Evolutionary conservation across 2,797 vertebrate species (phyloP), one percentile per base, ranked within the genome.

Genomic region (Delichon dasypus): DNA sequence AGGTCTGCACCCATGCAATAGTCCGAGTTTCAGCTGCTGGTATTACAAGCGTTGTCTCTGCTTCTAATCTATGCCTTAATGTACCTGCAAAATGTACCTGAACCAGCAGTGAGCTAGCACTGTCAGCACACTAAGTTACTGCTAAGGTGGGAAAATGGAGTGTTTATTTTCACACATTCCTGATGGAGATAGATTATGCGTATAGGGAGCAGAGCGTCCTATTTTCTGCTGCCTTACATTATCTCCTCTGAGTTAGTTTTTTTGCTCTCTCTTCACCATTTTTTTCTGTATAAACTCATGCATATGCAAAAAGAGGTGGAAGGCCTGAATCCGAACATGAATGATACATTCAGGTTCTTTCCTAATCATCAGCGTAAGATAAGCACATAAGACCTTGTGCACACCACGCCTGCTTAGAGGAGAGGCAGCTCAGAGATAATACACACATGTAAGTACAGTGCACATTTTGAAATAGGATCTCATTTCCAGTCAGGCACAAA

Each of bases 21-120:
- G 65, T 73, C 66, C 32, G 48, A 6, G 45, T 78, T 71, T 65
- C 44, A 82, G 47, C 19, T 85, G 22, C 38, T 79, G 29, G 19
- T 40, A 86, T 45, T 60, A 78, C 48, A 92, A 89, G 15, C 2
- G 1, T 27, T 85, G 87, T 57, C 27, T 60, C 45, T 51, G 75
- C 67, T 90, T 93, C 96, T 93, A 95, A 96, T 91, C 19, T 71
- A 51, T 57, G 97, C 91, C 93, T 88, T 67, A 92, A 74, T 34
- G 58, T 30, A 94, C 34, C 61, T 90, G 71, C 50, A 89, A 90
- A 95, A 97, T 47, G 25, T 48, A 45, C n/a, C 71, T 89, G 81
- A 92, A 89, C 61, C 23, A 94, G 60, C 72, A 77, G 54, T 54
- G 65, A 95, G 72, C n/a, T 30, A 45, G 50, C 53, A 94, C 57